Evolutionary conservation across 2,888 invertebrate genomes (phyloP).

Genomic region (Acronicta aceris): DNA sequence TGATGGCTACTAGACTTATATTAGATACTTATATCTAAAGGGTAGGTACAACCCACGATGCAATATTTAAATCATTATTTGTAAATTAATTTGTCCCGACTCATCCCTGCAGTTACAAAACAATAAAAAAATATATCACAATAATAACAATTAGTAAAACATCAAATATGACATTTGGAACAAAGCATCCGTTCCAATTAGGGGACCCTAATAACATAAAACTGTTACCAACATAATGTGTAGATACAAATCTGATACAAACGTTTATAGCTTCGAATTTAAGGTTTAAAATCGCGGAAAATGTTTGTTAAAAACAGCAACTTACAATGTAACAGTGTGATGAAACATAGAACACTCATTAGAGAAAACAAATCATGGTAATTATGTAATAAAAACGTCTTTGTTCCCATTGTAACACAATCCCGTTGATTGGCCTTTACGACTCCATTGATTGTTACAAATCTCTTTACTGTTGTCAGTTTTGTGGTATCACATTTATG

Average conservation of each 20-base stretch:
- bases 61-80: background rate
- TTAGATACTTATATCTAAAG: too few relatives aligned
- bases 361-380: slow-evolving; percentile 87
- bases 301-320: background rate
- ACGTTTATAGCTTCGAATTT: slow-evolving; percentile 8
- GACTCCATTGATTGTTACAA: slow-evolving; percentile 82
- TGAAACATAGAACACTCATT: slow-evolving; percentile 78
- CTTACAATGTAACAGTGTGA: slow-evolving; percentile 64
- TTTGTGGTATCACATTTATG: slow-evolving; percentile 44
- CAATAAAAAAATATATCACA: slow-evolving; percentile 44
- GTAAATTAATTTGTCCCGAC: slow-evolving; percentile 8
- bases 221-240: slow-evolving; percentile 53
- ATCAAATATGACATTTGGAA: slow-evolving; percentile 72
- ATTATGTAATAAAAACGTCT: slow-evolving; percentile 84
- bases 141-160: slow-evolving; percentile 59
- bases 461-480: slow-evolving; percentile 78
- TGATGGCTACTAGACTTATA: too few relatives aligned
- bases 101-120: slow-evolving; percentile 25
- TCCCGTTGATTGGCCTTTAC: slow-evolving; percentile 81
- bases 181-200: slow-evolving; percentile 82
- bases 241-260: slow-evolving; percentile 3
- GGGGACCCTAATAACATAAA: slow-evolving; percentile 76
- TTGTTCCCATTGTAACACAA: slow-evolving; percentile 80
- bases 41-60: too few relatives aligned
- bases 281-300: slow-evolving; percentile 50